Percentiles rank a stretch among this genome's conserved stretches.
Evolutionary conservation across 1,140 invertebrate species (phyloP).

Genomic region (Macrocentrus cingulum): DNA sequence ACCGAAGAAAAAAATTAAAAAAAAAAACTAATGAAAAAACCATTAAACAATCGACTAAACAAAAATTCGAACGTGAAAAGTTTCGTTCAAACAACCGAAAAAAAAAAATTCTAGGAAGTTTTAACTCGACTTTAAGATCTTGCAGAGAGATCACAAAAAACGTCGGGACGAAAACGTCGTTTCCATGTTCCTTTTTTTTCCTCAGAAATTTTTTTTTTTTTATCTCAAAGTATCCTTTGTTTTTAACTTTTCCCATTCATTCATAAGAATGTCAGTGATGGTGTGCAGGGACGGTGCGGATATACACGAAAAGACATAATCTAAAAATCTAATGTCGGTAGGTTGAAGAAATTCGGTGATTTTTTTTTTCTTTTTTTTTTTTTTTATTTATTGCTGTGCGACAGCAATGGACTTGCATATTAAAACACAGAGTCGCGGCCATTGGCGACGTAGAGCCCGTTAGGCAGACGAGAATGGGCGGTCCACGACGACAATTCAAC

Average conservation of each 20-base stretch:
- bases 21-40: no score
- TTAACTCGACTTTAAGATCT: no score
- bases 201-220: background rate
- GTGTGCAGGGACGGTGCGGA: no score
- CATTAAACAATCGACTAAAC: no score
- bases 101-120: no score
- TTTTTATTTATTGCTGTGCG: constrained; percentile 25
- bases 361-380: constrained; percentile 26
- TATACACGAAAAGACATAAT: no score
- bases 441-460: constrained; percentile 33
- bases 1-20: no score
- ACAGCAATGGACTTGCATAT: constrained; percentile 36
- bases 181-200: background rate
- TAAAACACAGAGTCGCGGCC: constrained; percentile 38
- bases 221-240: background rate
- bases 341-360: constrained; percentile 27
- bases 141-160: no score
- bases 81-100: no score
- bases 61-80: no score
- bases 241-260: background rate
- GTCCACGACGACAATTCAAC: constrained; percentile 38
- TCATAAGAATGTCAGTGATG: no score
- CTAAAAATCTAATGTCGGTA: constrained; percentile 19
- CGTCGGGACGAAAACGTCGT: background rate
- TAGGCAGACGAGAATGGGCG: constrained; percentile 34